Conservation (phyloP, 2,113 vertebrate species). For the Puma concolor region DNA sequence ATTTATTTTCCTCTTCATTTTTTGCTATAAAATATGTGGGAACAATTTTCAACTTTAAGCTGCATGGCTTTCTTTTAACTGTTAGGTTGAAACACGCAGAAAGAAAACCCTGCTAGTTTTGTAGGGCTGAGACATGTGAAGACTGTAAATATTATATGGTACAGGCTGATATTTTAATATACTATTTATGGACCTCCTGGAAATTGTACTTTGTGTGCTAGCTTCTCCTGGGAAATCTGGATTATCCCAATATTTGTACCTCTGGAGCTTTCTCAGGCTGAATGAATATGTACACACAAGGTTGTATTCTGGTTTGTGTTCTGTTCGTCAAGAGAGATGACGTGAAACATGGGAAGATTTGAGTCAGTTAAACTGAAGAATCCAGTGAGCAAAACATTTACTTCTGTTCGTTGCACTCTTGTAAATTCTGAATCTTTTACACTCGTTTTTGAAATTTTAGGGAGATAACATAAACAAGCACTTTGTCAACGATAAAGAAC, state of each 20-base stretch:
- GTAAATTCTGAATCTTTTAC: conserved; percentile 39
- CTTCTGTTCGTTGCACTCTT: neutral
- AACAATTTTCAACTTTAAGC: neutral
- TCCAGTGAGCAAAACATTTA: conserved; percentile 36
- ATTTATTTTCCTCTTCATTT: conserved; percentile 30
- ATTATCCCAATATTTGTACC: neutral
- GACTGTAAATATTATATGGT: neutral
- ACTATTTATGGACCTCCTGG: neutral
- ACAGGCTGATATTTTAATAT: conserved; percentile 12
- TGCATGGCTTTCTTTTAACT: neutral
- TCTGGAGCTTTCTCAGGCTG: neutral
- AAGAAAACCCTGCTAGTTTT: neutral
- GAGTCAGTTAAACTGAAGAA: neutral
- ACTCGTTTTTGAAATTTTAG: conserved; percentile 33
- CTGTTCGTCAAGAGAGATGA: neutral
- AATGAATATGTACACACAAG: neutral
- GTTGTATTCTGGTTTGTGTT: neutral
- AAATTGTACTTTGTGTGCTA: neutral
- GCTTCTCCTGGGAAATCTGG: neutral
- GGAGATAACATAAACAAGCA: neutral
- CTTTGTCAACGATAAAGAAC: neutral
- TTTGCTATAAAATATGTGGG: neutral
- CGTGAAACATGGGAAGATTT: neutral
- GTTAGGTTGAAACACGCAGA: neutral
- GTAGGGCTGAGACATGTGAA: neutral